phyloP scores from a whole-genome alignment of 2,797 vertebrate species.

The Brachyalestes nurse region DNA sequence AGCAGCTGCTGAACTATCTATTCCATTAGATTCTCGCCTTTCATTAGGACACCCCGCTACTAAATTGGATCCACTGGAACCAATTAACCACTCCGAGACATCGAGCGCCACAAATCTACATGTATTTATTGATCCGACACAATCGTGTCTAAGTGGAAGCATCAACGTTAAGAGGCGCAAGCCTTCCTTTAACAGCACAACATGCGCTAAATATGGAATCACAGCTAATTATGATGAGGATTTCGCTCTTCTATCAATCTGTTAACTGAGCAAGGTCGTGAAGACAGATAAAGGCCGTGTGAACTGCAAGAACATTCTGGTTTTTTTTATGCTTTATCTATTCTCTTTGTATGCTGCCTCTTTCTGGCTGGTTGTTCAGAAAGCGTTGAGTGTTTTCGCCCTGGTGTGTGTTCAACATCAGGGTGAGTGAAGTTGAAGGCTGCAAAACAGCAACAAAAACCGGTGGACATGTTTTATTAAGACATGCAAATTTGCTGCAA shows the following conservation, averaged over 20 bases:
- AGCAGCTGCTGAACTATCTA: conserved; percentile 38
- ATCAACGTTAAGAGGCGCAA: conserved; percentile 18
- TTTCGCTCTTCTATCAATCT: not conserved
- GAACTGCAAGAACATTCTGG: not conserved
- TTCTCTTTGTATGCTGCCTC: not conserved
- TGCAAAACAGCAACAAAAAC: not conserved
- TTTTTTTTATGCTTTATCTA: not conserved
- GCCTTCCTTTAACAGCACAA: not conserved
- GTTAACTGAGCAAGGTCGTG: not conserved
- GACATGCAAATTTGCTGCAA: too few relatives aligned
- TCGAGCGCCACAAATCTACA: conserved; percentile 30
- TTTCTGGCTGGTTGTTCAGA: not conserved
- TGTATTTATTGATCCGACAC: conserved; percentile 56
- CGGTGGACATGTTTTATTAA: too few relatives aligned
- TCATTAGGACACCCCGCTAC: conserved; percentile 39
- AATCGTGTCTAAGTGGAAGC: conserved; percentile 48
- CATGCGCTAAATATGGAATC: conserved; percentile 27
- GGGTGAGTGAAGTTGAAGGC: not conserved
- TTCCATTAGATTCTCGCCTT: conserved; percentile 41
- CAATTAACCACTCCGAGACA: conserved; percentile 57
- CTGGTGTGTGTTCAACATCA: not conserved
- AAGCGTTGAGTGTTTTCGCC: not conserved
- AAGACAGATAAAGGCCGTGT: not conserved
- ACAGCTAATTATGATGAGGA: not conserved
- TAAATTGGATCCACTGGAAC: conserved; percentile 62